A percentile compares a stretch with the other conserved stretches of the same genome.
phyloP scores from a whole-genome alignment of 2,888 invertebrate species.

The Pinctada fucata region DNA sequence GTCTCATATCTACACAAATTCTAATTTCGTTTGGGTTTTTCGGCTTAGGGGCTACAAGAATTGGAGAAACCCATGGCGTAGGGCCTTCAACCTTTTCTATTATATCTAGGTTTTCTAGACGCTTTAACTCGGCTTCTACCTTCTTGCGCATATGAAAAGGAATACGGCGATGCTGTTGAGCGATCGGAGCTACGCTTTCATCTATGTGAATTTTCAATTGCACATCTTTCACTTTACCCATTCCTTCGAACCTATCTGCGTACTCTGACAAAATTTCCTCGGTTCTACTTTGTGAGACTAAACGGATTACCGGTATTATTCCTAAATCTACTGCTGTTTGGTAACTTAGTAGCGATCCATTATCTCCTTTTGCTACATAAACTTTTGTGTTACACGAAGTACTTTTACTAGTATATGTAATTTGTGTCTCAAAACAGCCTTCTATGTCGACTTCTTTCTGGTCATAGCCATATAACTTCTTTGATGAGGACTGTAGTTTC shows the following conservation, averaged over 20 bases:
- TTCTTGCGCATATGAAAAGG: constrained; percentile 52
- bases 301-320: constrained; percentile 17
- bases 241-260: constrained; percentile 28
- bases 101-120: constrained; percentile 52
- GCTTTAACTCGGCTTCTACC: constrained; percentile 51
- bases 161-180: constrained; percentile 45
- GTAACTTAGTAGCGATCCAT: constrained; percentile 23
- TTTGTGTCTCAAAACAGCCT: constrained; percentile 10
- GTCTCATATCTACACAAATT: constrained; percentile 56
- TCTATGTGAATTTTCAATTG: constrained; percentile 47
- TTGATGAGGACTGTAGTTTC: neutral
- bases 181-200: constrained; percentile 33
- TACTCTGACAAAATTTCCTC: constrained; percentile 16
- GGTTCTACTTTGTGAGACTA: constrained; percentile 4
- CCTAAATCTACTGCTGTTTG: constrained; percentile 25
- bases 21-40: constrained; percentile 44
- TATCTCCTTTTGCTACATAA: constrained; percentile 5
- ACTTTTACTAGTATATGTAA: neutral
- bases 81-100: constrained; percentile 58
- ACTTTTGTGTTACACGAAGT: neutral
- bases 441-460: neutral
- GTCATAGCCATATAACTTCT: constrained; percentile 17
- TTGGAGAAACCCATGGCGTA: constrained; percentile 53
- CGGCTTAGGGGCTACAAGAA: constrained; percentile 47
- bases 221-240: constrained; percentile 39